Conservation (phyloP, 2,888 invertebrate genomes). For the Sesia bembeciformis region DNA sequence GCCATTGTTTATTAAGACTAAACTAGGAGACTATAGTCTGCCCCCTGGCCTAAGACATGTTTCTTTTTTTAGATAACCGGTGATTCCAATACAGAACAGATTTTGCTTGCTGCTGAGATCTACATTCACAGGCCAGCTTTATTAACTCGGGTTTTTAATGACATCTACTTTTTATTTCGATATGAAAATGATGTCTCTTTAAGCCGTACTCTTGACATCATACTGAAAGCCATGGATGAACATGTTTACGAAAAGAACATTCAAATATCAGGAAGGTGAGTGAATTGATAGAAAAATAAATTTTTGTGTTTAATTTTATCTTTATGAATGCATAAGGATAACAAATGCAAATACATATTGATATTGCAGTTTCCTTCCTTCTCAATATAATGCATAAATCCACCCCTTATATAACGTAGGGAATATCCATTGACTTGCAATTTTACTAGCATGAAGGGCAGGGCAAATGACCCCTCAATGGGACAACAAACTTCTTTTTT, state of each 20-base stretch:
- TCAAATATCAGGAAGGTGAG: conserved; percentile 91
- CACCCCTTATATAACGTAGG: too few relatives aligned
- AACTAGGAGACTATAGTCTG: too few relatives aligned
- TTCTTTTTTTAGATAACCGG: conserved; percentile 82
- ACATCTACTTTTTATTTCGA: conserved; percentile 90
- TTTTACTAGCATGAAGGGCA: too few relatives aligned
- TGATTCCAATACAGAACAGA: conserved; percentile 92
- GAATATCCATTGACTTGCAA: too few relatives aligned
- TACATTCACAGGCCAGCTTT: conserved; percentile 91
- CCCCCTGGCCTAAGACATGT: too few relatives aligned
- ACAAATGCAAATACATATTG: too few relatives aligned
- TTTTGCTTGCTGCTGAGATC: conserved; percentile 86
- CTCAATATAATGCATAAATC: too few relatives aligned
- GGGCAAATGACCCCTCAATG: too few relatives aligned
- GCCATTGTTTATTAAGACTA: too few relatives aligned
- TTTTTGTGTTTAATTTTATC: background rate
- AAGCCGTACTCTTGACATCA: conserved; percentile 83
- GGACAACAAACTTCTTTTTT: too few relatives aligned
- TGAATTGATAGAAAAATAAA: background rate
- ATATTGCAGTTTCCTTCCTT: too few relatives aligned
- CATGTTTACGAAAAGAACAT: conserved; percentile 91
- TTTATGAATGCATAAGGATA: too few relatives aligned
- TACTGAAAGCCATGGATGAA: conserved; percentile 92
- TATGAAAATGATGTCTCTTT: conserved; percentile 86
- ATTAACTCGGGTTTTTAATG: conserved; percentile 88